Base-by-base conservation (phyloP, 2,888 invertebrate genomes). In the Suillia variegata region DNA sequence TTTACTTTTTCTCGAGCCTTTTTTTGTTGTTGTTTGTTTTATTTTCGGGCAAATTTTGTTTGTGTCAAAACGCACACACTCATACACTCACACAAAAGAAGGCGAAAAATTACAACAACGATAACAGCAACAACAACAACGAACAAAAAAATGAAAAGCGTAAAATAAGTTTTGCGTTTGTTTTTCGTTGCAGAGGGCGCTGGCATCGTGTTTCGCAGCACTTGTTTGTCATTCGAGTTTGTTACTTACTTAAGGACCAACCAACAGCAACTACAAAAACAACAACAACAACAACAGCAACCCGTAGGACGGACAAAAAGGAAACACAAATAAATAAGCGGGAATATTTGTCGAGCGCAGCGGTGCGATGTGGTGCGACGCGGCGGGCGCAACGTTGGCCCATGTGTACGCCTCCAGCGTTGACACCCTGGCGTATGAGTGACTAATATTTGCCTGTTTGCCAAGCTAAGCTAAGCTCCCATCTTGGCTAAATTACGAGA, bases 361-460 rank as follows among this genome's bases (percentile, higher is more conserved):
- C n/a, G n/a, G n/a, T n/a, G n/a, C n/a, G n/a, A n/a, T n/a, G n/a
- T n/a, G n/a, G n/a, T n/a, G 6, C n/a, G 15, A n/a, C 10, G 38
- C 6, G n/a, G n/a, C 18, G 6, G 45, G 18, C 18, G 45, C 20
- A 45, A 20, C 5, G 6, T n/a, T 26, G 45, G 45, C 18, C 18
- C 45, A 17, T 45, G 17, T 45, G 5, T 18, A 13, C 20, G 45
- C 45, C 45, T 20, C 45, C 18, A 13, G 45, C 45, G 18, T 45
- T 45, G 45, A 45, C 45, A 45, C 45, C 45, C 45, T 13, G 45
- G 45, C 45, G 45, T 45, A 45, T 45, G 45, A 45, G 45, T 45
- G 18, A 45, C 45, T 45, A 45, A 45, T 45, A 45, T 45, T 45
- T 45, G 45, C 45, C n/a, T 18, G 45, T 45, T 45, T 45, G 45